Base-by-base conservation (phyloP, 2,888 invertebrate genomes). In the Leptinotarsa peninsularis region DNA sequence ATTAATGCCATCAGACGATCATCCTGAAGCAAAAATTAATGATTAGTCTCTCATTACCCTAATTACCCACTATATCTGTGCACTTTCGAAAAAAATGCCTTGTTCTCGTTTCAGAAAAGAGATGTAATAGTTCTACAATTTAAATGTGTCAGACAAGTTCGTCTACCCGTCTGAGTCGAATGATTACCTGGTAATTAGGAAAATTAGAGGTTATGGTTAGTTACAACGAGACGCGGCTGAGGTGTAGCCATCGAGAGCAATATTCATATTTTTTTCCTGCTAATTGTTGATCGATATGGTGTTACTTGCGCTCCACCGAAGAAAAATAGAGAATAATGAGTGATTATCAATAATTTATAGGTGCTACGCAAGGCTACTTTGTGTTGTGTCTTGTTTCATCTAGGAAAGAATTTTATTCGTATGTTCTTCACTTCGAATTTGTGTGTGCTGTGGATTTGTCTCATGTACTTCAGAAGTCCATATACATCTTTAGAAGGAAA, bases 161-260 rank as follows among this genome's bases (percentile, higher is more conserved):
- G 23, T 23, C 21, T 43, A 56, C 18, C 69, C 33, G 27, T 18
- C 21, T 58, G 21, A 14, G 43, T 18, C 69, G 14, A 58, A 33
- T 69, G 54, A 58, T 69, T 54, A 18, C 69, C 27, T 18, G 69
- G 58, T 69, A 69, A 69, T 69, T 69, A 69, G 69, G 58, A 56
- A 69, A 69, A 69, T 69, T 69, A 49, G 58, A 69, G 69, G 69
- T 69, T 69, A 69, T 23, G 56, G 43, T 33, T 15, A 58, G 18
- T 56, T 17, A 7, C 58, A 43, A 49, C 43, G 15, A 56, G 33
- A 43, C 33, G 58, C 54, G 54, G 56, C n/a, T 43, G 10, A 10
- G 33, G 14, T n/a, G 58, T 49, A 43, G 58, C 69, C 58, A 56
- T 58, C 43, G 4, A 43, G 7, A 58, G 69, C 56, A 2, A 58